These are phyloP conservation scores for Trilocha varians DNA, from an alignment of 2,888 invertebrate genomes.

Conservation along the genomic window DNA sequence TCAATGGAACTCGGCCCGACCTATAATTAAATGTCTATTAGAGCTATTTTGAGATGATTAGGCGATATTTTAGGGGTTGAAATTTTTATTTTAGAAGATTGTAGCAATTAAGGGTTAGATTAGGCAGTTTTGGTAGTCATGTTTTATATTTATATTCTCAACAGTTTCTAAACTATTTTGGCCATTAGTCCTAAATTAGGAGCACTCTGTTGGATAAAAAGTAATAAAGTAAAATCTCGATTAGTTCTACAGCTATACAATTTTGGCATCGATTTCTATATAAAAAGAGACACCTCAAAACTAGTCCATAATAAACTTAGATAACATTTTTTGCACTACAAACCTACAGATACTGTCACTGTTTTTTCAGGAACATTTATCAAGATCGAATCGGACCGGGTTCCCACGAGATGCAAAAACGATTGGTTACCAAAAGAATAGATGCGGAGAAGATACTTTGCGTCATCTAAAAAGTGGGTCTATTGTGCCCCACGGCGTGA, in stretches of 20 bases:
- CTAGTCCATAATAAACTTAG: too few species aligned
- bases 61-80: slow-evolving; percentile 49
- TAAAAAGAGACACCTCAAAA: too few species aligned
- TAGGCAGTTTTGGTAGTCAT: slow-evolving; percentile 29
- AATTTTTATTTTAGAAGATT: slow-evolving; percentile 47
- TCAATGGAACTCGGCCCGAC: slow-evolving; percentile 58
- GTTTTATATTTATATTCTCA: slow-evolving; percentile 20
- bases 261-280: too few species aligned
- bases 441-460: slow-evolving; percentile 34
- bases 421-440: slow-evolving; percentile 26
- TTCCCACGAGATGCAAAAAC: slow-evolving; percentile 51
- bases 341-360: slow-evolving; percentile 7
- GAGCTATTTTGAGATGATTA: slow-evolving; percentile 61
- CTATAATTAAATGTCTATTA: slow-evolving; percentile 71
- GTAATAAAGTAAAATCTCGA: too few species aligned
- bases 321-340: neutral
- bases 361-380: too few species aligned
- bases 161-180: too few species aligned
- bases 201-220: too few species aligned
- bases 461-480: slow-evolving; percentile 44
- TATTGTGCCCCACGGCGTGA: slow-evolving; percentile 46
- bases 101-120: slow-evolving; percentile 38
- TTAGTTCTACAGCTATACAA: too few species aligned
- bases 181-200: too few species aligned
- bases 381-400: slow-evolving; percentile 25